phyloP scores from a whole-genome alignment of 2,797 vertebrate species.

The Bothrops alternatus region DNA sequence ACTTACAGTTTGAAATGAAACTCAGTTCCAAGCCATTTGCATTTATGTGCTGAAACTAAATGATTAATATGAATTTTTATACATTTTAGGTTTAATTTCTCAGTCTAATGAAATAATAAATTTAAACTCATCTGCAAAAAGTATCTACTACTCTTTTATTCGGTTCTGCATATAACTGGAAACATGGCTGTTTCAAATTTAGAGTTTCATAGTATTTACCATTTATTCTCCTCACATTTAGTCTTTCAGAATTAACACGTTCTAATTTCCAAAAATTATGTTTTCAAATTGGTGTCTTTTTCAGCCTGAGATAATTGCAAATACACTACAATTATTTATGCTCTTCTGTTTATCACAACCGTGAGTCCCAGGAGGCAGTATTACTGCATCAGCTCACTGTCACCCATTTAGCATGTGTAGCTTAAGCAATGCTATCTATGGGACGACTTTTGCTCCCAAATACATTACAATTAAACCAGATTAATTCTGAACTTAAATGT shows the following conservation, averaged over 20 bases:
- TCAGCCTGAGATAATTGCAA: not conserved
- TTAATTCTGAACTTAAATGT: not conserved
- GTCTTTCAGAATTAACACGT: slow-evolving; percentile 17
- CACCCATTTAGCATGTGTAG: not conserved
- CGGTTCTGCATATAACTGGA: slow-evolving; percentile 66
- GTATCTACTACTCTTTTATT: slow-evolving; percentile 60
- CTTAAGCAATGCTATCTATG: not conserved
- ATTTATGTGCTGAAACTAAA: slow-evolving; percentile 69
- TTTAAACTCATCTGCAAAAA: slow-evolving; percentile 53
- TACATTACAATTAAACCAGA: not conserved
- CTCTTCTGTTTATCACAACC: not conserved
- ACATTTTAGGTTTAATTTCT: slow-evolving; percentile 73
- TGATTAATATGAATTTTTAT: slow-evolving; percentile 71
- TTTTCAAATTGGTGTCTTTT: slow-evolving; percentile 5
- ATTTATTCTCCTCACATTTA: slow-evolving; percentile 36
- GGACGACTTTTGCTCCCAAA: not conserved
- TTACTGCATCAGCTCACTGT: not conserved
- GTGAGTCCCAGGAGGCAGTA: not conserved
- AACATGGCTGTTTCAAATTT: slow-evolving; percentile 63
- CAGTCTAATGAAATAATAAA: slow-evolving; percentile 70
- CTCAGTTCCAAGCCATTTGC: slow-evolving; percentile 68
- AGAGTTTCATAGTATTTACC: slow-evolving; percentile 45
- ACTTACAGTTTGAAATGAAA: slow-evolving; percentile 60
- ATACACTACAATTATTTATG: not conserved
- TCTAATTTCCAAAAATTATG: slow-evolving; percentile 36